Conservation (phyloP, 2,797 vertebrate species). For the Hafferia zeledoni region DNA sequence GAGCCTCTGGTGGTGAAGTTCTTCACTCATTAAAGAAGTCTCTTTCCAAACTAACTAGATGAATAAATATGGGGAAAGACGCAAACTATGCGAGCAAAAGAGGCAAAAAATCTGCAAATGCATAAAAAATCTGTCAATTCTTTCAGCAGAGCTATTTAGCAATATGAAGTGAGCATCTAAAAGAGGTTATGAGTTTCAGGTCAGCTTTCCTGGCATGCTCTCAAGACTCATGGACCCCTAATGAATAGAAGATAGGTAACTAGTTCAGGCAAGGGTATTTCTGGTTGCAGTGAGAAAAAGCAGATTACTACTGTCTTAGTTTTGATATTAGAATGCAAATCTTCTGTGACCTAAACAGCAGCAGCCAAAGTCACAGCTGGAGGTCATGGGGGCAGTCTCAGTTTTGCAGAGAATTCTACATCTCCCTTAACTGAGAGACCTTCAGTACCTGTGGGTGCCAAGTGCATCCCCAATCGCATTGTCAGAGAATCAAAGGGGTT, state of each 20-base stretch:
- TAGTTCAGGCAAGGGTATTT: background rate
- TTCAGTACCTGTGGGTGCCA: background rate
- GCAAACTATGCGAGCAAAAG: background rate
- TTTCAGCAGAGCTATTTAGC: background rate
- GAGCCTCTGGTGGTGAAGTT: background rate
- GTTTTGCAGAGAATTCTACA: background rate
- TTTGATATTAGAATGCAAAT: background rate
- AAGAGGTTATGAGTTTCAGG: background rate
- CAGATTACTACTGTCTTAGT: background rate
- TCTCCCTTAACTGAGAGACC: background rate
- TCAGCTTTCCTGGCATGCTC: background rate
- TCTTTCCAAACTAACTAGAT: background rate
- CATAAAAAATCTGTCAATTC: background rate
- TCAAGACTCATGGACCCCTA: background rate
- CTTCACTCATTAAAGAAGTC: background rate
- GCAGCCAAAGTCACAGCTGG: background rate
- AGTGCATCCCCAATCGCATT: fast-evolving
- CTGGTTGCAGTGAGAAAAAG: background rate
- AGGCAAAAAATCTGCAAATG: background rate
- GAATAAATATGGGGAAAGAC: background rate
- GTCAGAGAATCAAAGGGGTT: background rate
- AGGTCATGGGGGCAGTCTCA: background rate
- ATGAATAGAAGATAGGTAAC: background rate
- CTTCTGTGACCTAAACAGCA: background rate
- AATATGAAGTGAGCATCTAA: background rate